Evolutionary conservation across 2,797 vertebrate genomes (phyloP).

Genomic region (Pseudomugil tenellus): DNA sequence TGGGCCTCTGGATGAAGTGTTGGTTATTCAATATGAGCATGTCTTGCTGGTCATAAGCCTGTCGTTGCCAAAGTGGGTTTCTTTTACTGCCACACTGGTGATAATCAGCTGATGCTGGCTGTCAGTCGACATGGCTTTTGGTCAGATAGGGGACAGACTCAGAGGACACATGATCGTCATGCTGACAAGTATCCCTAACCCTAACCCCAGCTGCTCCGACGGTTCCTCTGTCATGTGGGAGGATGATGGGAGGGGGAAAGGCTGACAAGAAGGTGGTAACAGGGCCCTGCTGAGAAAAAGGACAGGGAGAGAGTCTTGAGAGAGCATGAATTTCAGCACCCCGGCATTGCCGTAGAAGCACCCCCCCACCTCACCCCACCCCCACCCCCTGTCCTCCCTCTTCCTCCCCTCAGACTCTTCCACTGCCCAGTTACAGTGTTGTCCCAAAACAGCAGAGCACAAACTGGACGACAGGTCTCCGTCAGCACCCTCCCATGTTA

Average conservation of each 20-base stretch:
- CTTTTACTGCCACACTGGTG: conserved; percentile 79
- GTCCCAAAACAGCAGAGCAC: conserved; percentile 38
- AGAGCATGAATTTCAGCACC: conserved; percentile 69
- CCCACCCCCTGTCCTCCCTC: too few species aligned
- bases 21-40: conserved; percentile 73
- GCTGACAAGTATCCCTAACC: conserved; percentile 79
- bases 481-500: conserved; percentile 53
- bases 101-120: conserved; percentile 84
- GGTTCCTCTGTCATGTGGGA: conserved; percentile 72
- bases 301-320: conserved; percentile 46
- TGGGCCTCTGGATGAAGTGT: conserved; percentile 74
- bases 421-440: conserved; percentile 30
- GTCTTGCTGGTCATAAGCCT: conserved; percentile 74
- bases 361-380: too few species aligned
- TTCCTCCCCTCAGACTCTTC: conserved; percentile 31
- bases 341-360: conserved; percentile 31
- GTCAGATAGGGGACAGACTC: conserved; percentile 69
- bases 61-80: conserved; percentile 77
- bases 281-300: conserved; percentile 69
- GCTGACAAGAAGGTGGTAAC: conserved; percentile 69
- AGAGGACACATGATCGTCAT: conserved; percentile 68
- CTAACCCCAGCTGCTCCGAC: conserved; percentile 73
- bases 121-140: conserved; percentile 65
- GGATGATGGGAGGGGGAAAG: conserved; percentile 17
- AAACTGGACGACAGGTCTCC: conserved; percentile 36